A percentile compares a stretch with the other conserved stretches of the same genome.
Conservation (phyloP, 2,113 vertebrate species). For the Ia io region DNA sequence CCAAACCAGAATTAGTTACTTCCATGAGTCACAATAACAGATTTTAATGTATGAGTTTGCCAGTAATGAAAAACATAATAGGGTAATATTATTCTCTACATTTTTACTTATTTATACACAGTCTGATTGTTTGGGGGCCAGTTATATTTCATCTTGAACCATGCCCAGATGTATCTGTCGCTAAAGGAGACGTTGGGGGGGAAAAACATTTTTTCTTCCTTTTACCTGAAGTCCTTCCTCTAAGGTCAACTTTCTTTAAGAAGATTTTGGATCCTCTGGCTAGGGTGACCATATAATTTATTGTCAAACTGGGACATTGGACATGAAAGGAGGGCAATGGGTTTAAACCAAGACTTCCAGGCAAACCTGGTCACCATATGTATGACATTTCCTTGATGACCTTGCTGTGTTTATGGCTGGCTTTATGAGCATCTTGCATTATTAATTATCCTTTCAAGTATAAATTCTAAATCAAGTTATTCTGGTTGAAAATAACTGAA, state of each 20-base stretch:
- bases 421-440: not conserved
- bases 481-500: constrained; percentile 39
- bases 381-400: not conserved
- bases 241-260: not conserved
- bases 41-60: not conserved
- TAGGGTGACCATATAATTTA: not conserved
- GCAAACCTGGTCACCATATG: not conserved
- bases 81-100: not conserved
- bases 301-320: not conserved
- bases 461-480: not conserved
- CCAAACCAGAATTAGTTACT: constrained; percentile 1
- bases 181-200: not conserved
- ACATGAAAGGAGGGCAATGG: not conserved
- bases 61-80: not conserved
- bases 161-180: not conserved
- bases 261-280: not conserved
- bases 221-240: not conserved
- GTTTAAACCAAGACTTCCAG: not conserved
- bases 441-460: constrained; percentile 5
- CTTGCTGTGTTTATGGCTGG: not conserved
- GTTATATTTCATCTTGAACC: not conserved
- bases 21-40: not conserved
- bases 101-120: not conserved
- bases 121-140: not conserved
- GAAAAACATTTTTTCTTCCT: not conserved